Conservation (phyloP, 2,888 invertebrate genomes). For the Cerastis leucographa region DNA sequence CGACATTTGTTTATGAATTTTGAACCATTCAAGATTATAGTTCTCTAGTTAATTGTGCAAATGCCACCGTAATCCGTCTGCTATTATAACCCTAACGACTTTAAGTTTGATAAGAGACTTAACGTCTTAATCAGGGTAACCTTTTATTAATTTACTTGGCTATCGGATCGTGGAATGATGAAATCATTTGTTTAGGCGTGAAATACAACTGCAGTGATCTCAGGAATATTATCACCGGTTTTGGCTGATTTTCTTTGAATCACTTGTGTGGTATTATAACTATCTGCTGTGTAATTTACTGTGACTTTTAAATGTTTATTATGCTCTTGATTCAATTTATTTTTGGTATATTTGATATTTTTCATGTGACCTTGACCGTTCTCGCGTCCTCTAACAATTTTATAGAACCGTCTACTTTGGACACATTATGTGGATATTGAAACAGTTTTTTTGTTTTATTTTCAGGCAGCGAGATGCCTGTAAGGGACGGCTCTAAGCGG, state of each 20-base stretch:
- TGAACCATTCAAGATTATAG: constrained; percentile 23
- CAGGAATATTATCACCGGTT: not conserved
- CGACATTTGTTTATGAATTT: constrained; percentile 30
- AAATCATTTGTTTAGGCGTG: constrained; percentile 29
- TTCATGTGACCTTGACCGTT: not conserved
- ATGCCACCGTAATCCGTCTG: not conserved
- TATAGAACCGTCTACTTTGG: not conserved
- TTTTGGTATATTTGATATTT: not conserved
- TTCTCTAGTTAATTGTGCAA: constrained; percentile 1
- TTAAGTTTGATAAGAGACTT: constrained; percentile 35
- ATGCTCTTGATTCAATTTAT: not conserved
- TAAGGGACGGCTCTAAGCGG: constrained; percentile 81
- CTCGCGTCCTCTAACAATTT: not conserved
- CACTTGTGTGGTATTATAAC: not conserved
- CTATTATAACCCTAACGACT: constrained; percentile 37
- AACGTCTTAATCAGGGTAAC: constrained; percentile 28
- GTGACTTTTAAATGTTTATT: not conserved
- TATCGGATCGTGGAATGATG: constrained; percentile 27
- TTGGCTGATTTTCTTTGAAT: not conserved
- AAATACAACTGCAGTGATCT: constrained; percentile 7
- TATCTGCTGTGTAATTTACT: constrained; percentile 4
- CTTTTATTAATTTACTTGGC: constrained; percentile 25
- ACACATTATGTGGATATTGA: not conserved
- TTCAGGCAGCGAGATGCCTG: constrained; percentile 86
- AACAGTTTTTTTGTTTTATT: constrained; percentile 43